Base-by-base conservation (phyloP, 2,797 vertebrate species). In the Propithecus deckenii region DNA sequence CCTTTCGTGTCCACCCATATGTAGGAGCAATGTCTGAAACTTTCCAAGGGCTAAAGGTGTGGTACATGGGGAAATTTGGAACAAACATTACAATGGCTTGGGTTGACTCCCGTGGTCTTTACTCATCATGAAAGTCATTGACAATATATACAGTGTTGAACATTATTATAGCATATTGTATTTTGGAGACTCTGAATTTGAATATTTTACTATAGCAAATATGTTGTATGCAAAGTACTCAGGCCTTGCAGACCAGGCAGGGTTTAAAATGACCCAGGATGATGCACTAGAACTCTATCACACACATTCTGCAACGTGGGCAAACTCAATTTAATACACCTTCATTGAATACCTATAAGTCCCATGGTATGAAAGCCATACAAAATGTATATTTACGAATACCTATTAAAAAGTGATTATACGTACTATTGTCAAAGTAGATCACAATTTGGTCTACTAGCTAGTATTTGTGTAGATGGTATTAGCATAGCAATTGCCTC, bases 201-300 rank as follows among this genome's bases (percentile, higher is more conserved):
- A 95, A 61, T 86, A 74, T 71, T 94, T 90, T 74, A 41, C 38
- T 59, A 7, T 83, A 85, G 65, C 52, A 94, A 69, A 91, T 84
- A 41, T 0, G 48, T 57, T 63, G 43, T 87, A 89, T 89, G 55
- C 59, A 78, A 91, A 93, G 32, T 50, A 71, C 46, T 61, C 11
- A 41, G 74, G 59, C 10, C 57, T 25, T 91, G 32, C 46, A 93
- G 95, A 89, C 78, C 38, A 89, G 43, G n/a, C 52, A n/a, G 55
- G 7, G 6, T 85, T 94, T 87, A 76, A 89, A 69, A 71, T 55
- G 79, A 50, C n/a, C 41, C 14, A 48, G 63, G 28, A 32, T 43
- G 72, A 11, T 17, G 48, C 22, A 28, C n/a, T 63, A 12, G n/a
- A 85, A 17, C 5, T 43, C 30, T 43, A 23, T 7, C 28, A 69